phyloP scores from a whole-genome alignment of 2,888 invertebrate species.

The Drosophila kambysellisi region DNA sequence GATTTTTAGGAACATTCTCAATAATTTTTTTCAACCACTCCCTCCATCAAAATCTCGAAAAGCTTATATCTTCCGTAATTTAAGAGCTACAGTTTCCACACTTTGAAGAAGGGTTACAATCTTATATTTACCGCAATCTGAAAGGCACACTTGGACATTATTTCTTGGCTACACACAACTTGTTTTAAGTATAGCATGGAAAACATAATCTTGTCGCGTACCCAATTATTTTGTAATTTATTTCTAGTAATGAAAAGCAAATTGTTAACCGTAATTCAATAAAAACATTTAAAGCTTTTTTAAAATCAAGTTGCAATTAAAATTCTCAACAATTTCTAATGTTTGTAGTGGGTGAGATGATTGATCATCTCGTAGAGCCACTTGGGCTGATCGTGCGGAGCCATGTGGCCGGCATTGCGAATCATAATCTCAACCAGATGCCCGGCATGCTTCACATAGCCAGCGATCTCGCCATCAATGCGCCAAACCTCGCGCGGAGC shows the following conservation, averaged over 20 bases:
- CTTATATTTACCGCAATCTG: no score
- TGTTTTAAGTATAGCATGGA: background rate
- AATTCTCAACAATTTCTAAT: slow-evolving; percentile 21
- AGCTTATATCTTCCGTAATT: no score
- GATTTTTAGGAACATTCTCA: no score
- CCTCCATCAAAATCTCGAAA: no score
- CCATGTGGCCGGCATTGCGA: slow-evolving; percentile 93
- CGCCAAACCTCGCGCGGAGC: slow-evolving; percentile 90
- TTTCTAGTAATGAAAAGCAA: slow-evolving; percentile 9
- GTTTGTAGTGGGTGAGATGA: slow-evolving; percentile 79
- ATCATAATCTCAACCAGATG: slow-evolving; percentile 91
- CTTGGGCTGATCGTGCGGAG: slow-evolving; percentile 91
- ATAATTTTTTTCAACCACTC: no score
- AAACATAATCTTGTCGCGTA: background rate
- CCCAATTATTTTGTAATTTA: slow-evolving; percentile 9
- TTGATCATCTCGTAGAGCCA: slow-evolving; percentile 90
- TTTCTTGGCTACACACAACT: no score
- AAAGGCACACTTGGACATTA: no score
- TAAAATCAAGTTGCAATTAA: slow-evolving; percentile 6
- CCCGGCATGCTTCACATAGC: slow-evolving; percentile 90
- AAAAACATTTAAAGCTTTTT: slow-evolving; percentile 16
- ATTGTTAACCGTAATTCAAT: background rate
- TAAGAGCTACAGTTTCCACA: no score
- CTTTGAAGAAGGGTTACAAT: no score
- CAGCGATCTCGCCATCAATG: slow-evolving; percentile 89